Base-by-base conservation (phyloP, 2,888 invertebrate genomes). In the Tetheella fluctuosa region DNA sequence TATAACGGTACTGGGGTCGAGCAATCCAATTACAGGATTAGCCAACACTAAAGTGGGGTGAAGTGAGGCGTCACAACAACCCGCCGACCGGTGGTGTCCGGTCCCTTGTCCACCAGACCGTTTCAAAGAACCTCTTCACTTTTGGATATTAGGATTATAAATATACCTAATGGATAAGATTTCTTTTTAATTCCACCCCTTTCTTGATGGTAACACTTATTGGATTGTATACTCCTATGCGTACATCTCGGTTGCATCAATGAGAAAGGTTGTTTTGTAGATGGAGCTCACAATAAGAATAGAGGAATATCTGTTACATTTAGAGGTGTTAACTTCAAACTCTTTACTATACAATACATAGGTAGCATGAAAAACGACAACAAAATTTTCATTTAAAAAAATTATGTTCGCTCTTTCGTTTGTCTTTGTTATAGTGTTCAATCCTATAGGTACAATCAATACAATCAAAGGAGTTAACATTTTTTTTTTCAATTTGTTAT, bases 11-110 rank as follows among this genome's bases (percentile, higher is more conserved):
- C 34, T 34, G 64, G 64, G 70, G 71, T 64, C 76, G 73, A 73
- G 74, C 79, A 85, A 86, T 85, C 86, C 86, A 85, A 85, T 86
- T 85, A 86, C 60, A 67, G 79, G 84, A 85, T 86, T 85, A 86
- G 80, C 71, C 62, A 65, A 70, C 75, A 77, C 72, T 83, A 80
- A 85, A 86, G 85, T 85, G 84, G 81, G 79, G 84, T 86, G 84
- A 83, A 86, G 80, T 84, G 82, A 81, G 64, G 71, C 83, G 79
- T 73, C 78, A 74, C 80, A 73, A 59, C 42, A 56, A 48, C 65
- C 59, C 54, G 13, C 58, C 57, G 23, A 23, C 54, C 39, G 64
- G 59, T 53, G 57, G 23, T 59, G 64, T 63, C 62, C 61, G 30
- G 34, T 54, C 30, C 60, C 28, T 48, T 48, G 48, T 48, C 48